Percentiles rank a stretch among this genome's conserved stretches.
Evolutionary conservation across 1,140 invertebrate genomes (phyloP).

Genomic region (Drosophila pallidifrons): DNA sequence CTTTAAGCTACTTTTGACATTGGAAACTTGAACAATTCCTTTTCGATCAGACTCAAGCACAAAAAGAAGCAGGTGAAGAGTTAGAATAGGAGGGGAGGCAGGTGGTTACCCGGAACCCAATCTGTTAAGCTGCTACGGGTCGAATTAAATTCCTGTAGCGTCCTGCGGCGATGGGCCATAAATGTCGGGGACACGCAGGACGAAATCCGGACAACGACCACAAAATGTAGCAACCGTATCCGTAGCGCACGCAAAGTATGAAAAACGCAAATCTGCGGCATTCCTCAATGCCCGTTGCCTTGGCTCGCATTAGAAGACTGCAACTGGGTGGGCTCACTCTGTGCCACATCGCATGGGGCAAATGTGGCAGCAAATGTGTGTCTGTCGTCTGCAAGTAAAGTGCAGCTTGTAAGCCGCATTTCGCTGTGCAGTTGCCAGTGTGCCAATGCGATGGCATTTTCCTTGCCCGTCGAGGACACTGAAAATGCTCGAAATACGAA

Average conservation of each 20-base stretch:
- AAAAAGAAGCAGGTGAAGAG: too few relatives aligned
- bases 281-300: neutral
- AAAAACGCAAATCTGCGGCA: conserved; percentile 30
- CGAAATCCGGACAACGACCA: neutral
- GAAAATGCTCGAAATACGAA: neutral
- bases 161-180: conserved; percentile 1
- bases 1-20: too few relatives aligned
- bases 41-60: neutral
- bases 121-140: neutral
- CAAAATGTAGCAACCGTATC: neutral
- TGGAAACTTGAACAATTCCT: conserved; percentile 1
- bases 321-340: neutral
- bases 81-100: too few relatives aligned
- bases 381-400: neutral
- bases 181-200: neutral
- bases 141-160: neutral
- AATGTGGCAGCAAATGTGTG: conserved; percentile 4
- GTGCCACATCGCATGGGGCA: neutral
- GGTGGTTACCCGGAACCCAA: neutral
- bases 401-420: neutral
- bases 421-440: neutral
- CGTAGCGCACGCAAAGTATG: conserved; percentile 16
- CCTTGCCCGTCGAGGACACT: conserved; percentile 3
- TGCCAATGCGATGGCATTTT: neutral
- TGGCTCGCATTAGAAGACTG: neutral